A percentile compares a stretch with the other conserved stretches of the same genome.
phyloP scores from a whole-genome alignment of 2,797 vertebrate genomes.

The Chelidonichthys spinosus region DNA sequence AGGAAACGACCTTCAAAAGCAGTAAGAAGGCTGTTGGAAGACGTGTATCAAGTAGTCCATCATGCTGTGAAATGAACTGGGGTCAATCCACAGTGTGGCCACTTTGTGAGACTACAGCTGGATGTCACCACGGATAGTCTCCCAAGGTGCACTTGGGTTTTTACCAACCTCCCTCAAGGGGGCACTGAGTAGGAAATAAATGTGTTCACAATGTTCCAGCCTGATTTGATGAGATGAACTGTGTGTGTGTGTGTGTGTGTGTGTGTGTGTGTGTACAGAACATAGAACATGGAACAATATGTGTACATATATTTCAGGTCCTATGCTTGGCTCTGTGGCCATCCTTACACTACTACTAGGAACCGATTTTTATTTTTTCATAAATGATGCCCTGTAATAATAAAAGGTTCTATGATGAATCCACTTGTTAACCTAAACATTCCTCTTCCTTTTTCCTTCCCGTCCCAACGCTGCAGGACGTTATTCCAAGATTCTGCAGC shows the following conservation, averaged over 20 bases:
- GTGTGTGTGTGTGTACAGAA: background rate
- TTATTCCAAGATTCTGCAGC: background rate
- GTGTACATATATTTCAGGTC: too few relatives aligned
- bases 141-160: background rate
- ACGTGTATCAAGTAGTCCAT: too few relatives aligned
- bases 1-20: too few relatives aligned
- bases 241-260: constrained; percentile 7
- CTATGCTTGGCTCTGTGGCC: too few relatives aligned
- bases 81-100: too few relatives aligned
- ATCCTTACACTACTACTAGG: too few relatives aligned
- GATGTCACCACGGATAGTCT: background rate
- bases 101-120: too few relatives aligned
- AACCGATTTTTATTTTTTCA: too few relatives aligned
- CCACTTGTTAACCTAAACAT: background rate
- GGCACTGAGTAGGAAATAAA: background rate
- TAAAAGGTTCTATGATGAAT: background rate
- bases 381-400: background rate
- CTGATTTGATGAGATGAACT: background rate
- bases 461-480: background rate
- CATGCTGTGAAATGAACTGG: too few relatives aligned
- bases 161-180: background rate
- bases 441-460: background rate
- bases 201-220: background rate
- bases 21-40: too few relatives aligned
- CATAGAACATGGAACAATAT: too few relatives aligned